phyloP scores from a whole-genome alignment of 2,797 vertebrate genomes.

The Octomys mimax region DNA sequence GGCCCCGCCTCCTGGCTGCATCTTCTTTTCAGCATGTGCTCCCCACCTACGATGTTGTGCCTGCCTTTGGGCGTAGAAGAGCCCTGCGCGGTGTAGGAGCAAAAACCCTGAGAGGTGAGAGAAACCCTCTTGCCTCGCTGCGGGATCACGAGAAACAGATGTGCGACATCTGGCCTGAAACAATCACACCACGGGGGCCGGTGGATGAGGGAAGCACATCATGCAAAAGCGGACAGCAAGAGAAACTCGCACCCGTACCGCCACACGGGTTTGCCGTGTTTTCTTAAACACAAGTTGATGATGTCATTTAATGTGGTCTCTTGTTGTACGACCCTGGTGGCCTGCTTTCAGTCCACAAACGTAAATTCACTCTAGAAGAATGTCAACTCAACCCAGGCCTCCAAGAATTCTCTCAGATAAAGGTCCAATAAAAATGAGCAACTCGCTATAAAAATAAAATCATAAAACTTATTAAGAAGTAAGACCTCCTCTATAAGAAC shows the following conservation, averaged over 20 bases:
- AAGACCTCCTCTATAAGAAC: neutral
- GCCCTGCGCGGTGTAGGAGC: neutral
- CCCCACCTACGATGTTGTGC: neutral
- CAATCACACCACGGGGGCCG: neutral
- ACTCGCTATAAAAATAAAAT: neutral
- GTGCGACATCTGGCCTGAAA: neutral
- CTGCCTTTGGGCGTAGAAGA: neutral
- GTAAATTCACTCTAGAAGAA: neutral
- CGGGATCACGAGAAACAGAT: neutral
- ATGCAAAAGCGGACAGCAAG: neutral
- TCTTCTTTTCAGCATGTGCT: neutral
- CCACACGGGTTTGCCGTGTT: neutral
- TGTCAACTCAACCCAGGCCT: slow-evolving; percentile 14
- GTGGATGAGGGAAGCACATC: neutral
- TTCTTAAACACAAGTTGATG: neutral
- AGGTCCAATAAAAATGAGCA: slow-evolving; percentile 38
- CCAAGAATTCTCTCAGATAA: slow-evolving; percentile 15
- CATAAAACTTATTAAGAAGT: neutral
- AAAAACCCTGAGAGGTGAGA: neutral
- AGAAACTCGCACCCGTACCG: neutral
- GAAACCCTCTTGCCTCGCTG: neutral
- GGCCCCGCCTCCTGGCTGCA: neutral
- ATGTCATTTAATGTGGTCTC: slow-evolving; percentile 4
- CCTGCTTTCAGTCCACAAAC: neutral
- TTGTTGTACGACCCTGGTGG: neutral